phyloP scores from a whole-genome alignment of 2,113 vertebrate genomes.

The Xiphorhynchus elegans region DNA sequence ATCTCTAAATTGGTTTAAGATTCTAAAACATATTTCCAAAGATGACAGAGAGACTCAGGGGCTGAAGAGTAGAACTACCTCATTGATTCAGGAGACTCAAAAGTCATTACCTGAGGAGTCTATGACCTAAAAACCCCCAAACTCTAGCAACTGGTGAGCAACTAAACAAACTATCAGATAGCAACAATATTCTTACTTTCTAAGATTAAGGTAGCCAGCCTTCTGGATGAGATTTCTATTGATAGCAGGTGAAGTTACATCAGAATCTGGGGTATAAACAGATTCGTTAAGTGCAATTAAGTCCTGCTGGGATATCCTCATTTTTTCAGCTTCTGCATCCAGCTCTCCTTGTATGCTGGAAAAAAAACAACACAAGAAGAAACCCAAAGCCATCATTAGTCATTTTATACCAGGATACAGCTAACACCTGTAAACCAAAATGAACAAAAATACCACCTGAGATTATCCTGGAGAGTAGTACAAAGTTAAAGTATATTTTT shows the following conservation, averaged over 20 bases:
- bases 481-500: background rate
- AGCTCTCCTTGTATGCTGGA: conserved; percentile 89
- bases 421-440: background rate
- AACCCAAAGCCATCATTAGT: background rate
- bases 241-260: conserved; percentile 77
- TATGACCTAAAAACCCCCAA: background rate
- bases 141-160: background rate
- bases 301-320: conserved; percentile 88
- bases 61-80: background rate
- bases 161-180: background rate
- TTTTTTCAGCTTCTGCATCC: conserved; percentile 88
- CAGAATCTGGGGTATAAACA: conserved; percentile 90
- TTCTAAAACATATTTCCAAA: background rate
- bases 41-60: background rate
- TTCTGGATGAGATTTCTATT: conserved; percentile 96
- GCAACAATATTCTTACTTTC: conserved; percentile 81
- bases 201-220: conserved; percentile 96
- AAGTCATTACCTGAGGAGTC: background rate
- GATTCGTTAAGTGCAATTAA: conserved; percentile 88
- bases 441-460: background rate
- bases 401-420: background rate
- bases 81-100: background rate
- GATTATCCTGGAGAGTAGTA: background rate
- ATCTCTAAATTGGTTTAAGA: background rate
- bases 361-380: background rate